Base-by-base conservation (phyloP, 1,140 invertebrate species). In the Zaprionus taronus region DNA sequence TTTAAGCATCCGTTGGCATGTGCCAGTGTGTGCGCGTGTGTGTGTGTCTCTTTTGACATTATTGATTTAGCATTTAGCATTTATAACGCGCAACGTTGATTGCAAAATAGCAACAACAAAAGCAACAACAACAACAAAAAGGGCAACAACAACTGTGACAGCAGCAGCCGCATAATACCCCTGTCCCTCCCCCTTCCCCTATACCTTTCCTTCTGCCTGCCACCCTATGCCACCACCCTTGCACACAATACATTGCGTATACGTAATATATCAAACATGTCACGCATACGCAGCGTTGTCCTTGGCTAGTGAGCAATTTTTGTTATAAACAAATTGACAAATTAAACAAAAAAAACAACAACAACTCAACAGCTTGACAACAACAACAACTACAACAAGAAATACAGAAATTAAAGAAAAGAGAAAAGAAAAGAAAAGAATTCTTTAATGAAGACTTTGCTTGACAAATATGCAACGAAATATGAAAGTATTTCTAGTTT, bases 21-120 rank as follows among this genome's bases (percentile, higher is more conserved):
- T 38, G 51, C 22, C 5, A 24, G 12, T 64, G 15, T 60, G 55
- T 60, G 22, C 41, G 15, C 12, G 34, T 53, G 34, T 51, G 44
- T 71, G 22, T 58, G 66, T 58, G 31, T 75, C 34, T 70, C 60
- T 69, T 44, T 75, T 53, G 69, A 68, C 67, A 79, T 79, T 77
- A 79, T 79, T 79, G 77, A 79, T 79, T 79, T 79, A 61, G 67
- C 67, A 79, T 76, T 79, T 79, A 72, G 56, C 62, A 66, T 72
- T 72, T 63, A 75, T 75, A 68, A 57, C 49, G 49, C 62, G 66
- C 41, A 75, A 75, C 44, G 72, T 74, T 74, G 65, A 68, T 69
- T 61, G 31, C 71, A 36, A 47, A 41, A 56, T 51, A 66, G 9
- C 22, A 53, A 26, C 56, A 53, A 12, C 57, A 53, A 41, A 11